Base-by-base conservation (phyloP, 1,140 invertebrate genomes). In the Conus ventricosus region DNA sequence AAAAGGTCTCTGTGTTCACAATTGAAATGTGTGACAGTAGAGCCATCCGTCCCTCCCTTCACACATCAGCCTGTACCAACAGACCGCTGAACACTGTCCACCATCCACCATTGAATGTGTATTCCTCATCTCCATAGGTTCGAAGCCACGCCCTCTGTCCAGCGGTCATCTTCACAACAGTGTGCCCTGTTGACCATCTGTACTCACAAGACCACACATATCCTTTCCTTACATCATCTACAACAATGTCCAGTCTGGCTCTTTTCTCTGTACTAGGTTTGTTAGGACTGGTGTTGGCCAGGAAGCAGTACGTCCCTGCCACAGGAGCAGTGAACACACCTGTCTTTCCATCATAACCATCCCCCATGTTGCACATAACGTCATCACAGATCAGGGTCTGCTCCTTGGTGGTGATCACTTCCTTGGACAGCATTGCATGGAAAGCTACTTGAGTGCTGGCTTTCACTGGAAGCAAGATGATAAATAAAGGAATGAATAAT, bases 301-400 rank as follows among this genome's bases (percentile, higher is more conserved):
- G 57, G 81, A 83, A 83, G 81, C 53, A 57, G 81, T 83, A 83
- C 0, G 51, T 23, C 5, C 81, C 81, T 15, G 81, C 15, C 81
- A 83, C 81, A 3, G 54, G 81, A 17, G 81, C 81, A 11, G 81
- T 83, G 81, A 83, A 83, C 17, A 83, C 25, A n/a, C 81, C 81
- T 83, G 81, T 83, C 51, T 83, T 55, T 5, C 25, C 20, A 51
- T 83, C 54, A 53, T 83, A 83, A 55, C 81, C 81, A 23, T 53
- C 55, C 7, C 81, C 81, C 7, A 60, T 23, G 25, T n/a, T 83
- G 81, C 53, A 13, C 7, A 5, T 20, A 83, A 83, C 15, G 81
- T 2, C 51, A 57, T 53, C 54, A 39, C 39, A 39, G 39, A 39
- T 39, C 39, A 39, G 39, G 39, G 39, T 39, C 39, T 39, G 39